phyloP scores from a whole-genome alignment of 2,888 invertebrate genomes.

The Blastobasis adustella region DNA sequence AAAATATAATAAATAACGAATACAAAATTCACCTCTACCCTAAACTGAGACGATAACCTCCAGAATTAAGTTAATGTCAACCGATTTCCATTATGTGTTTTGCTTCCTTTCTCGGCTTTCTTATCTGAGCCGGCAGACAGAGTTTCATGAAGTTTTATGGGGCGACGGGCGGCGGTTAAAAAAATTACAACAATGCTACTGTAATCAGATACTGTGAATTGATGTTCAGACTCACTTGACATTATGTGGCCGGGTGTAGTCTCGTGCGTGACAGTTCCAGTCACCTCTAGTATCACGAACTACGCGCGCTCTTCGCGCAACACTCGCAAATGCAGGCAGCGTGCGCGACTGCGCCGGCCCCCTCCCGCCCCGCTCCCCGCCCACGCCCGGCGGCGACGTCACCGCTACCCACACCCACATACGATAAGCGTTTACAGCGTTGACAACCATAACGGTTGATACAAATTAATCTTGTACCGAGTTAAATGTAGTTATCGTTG shows the following conservation, averaged over 20 bases:
- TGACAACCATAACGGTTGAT: too few relatives aligned
- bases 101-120: background rate
- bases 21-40: conserved; percentile 6
- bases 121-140: background rate
- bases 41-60: conserved; percentile 8
- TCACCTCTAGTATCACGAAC: conserved; percentile 58
- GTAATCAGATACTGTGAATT: background rate
- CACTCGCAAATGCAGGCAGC: conserved; percentile 56
- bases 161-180: background rate
- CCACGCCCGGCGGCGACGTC: too few relatives aligned
- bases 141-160: background rate
- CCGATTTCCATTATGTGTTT: conserved; percentile 5
- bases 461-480: too few relatives aligned
- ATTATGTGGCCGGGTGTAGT: conserved; percentile 65
- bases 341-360: conserved; percentile 40
- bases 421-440: too few relatives aligned
- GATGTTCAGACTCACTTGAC: conserved; percentile 54
- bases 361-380: too few relatives aligned
- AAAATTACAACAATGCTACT: background rate
- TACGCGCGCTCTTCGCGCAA: conserved; percentile 63
- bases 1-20: too few relatives aligned
- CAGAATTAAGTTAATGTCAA: conserved; percentile 5
- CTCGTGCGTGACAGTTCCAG: conserved; percentile 59
- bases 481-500: too few relatives aligned
- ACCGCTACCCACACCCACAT: too few relatives aligned